Evolutionary conservation across 1,140 invertebrate genomes (phyloP).

Genomic region (Eriosoma lanigerum): DNA sequence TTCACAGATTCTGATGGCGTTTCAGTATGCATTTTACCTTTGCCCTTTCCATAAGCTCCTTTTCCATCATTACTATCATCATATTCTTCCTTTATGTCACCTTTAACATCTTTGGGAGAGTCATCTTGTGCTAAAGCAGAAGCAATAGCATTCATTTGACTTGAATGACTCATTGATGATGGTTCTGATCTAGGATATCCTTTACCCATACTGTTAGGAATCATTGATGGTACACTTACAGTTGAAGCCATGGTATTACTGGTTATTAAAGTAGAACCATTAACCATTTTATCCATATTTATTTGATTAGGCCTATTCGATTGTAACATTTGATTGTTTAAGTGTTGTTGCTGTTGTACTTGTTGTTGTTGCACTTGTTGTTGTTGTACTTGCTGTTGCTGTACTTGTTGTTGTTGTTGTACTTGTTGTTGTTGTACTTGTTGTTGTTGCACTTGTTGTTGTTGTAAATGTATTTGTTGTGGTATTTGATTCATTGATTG

Average conservation of each 20-base stretch:
- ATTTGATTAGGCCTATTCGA: conserved; percentile 36
- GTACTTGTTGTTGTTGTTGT: conserved; percentile 57
- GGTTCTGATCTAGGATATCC: conserved; percentile 36
- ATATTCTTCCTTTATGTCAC: conserved; percentile 44
- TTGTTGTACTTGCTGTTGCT: not conserved
- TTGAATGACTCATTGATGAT: conserved; percentile 43
- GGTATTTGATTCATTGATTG: conserved; percentile 52
- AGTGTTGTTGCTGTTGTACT: conserved; percentile 59
- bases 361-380: conserved; percentile 63
- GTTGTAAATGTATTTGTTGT: conserved; percentile 44
- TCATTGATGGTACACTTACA: conserved; percentile 36
- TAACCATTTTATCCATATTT: conserved; percentile 44
- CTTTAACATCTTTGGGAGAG: conserved; percentile 44
- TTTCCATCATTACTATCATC: conserved; percentile 49
- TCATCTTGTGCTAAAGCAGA: conserved; percentile 48
- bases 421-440: conserved; percentile 47
- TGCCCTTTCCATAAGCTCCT: conserved; percentile 45
- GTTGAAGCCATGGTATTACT: conserved; percentile 1
- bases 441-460: conserved; percentile 56
- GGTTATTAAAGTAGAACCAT: conserved; percentile 28
- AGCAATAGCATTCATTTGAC: conserved; percentile 50
- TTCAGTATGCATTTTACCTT: conserved; percentile 48
- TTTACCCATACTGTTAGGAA: conserved; percentile 39
- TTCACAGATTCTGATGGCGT: conserved; percentile 11
- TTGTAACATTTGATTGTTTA: conserved; percentile 47